These are phyloP conservation scores for Todus mexicanus DNA, from an alignment of 2,797 vertebrate genomes.

Conservation along the genomic window DNA sequence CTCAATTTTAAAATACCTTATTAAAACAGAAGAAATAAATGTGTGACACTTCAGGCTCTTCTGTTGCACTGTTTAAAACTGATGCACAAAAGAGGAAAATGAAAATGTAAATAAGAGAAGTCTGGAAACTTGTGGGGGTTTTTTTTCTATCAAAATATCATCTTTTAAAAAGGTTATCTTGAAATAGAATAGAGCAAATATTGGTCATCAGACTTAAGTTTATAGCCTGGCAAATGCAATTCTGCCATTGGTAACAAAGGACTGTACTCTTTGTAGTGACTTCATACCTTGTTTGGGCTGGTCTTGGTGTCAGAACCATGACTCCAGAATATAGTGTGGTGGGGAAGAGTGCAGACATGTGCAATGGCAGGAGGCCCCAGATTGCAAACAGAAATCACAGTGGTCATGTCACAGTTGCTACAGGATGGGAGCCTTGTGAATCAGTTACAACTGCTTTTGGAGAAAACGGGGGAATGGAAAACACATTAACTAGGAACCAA, in stretches of 20 bases:
- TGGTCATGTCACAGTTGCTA: not conserved
- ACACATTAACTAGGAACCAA: not conserved
- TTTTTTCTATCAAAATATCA: not conserved
- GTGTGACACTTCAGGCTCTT: not conserved
- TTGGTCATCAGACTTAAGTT: not conserved
- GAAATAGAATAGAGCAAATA: not conserved
- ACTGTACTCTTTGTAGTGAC: not conserved
- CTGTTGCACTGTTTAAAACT: not conserved
- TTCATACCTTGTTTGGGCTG: not conserved
- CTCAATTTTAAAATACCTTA: not conserved
- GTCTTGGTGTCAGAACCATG: not conserved
- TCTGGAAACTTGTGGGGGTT: rapidly evolving
- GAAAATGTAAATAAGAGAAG: not conserved
- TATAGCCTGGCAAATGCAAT: not conserved
- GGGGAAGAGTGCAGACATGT: not conserved
- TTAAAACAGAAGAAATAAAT: not conserved
- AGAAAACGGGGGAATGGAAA: not conserved
- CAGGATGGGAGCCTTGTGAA: not conserved
- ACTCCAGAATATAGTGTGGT: not conserved
- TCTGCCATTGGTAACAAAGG: not conserved
- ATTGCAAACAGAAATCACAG: not conserved
- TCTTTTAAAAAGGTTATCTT: not conserved
- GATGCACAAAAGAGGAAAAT: not conserved
- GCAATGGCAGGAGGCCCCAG: not conserved
- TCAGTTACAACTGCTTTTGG: not conserved